Percentiles rank a stretch among this genome's conserved stretches.
phyloP scores from a whole-genome alignment of 2,888 invertebrate genomes.

The Ganaspis brasiliensis region DNA sequence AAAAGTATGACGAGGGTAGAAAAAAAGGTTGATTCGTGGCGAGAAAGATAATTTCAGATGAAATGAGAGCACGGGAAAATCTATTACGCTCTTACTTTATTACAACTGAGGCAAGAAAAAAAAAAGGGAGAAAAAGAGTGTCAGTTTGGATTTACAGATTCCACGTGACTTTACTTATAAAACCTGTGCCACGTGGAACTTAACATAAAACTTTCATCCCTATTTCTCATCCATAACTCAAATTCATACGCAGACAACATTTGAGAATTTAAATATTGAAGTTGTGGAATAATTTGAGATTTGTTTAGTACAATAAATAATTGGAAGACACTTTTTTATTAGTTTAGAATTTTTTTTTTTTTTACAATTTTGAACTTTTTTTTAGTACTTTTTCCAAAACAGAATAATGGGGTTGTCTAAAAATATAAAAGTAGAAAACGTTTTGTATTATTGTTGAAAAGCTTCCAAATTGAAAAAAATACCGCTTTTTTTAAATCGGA shows the following conservation, averaged over 20 bases:
- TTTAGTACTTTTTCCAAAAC: too few relatives aligned
- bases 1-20: slow-evolving; percentile 6
- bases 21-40: not conserved
- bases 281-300: too few relatives aligned
- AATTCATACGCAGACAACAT: not conserved
- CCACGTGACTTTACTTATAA: slow-evolving; percentile 34
- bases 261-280: too few relatives aligned
- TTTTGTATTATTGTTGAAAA: too few relatives aligned
- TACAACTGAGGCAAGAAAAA: not conserved
- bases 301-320: too few relatives aligned
- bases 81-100: slow-evolving; percentile 37
- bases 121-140: slow-evolving; percentile 7
- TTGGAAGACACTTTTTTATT: too few relatives aligned
- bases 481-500: too few relatives aligned
- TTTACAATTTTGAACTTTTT: too few relatives aligned
- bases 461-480: too few relatives aligned
- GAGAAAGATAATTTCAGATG: slow-evolving; percentile 26
- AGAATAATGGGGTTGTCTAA: too few relatives aligned
- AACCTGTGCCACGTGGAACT: slow-evolving; percentile 4
- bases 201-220: not conserved
- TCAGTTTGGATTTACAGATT: slow-evolving; percentile 23
- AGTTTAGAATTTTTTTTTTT: too few relatives aligned
- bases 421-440: too few relatives aligned
- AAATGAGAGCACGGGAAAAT: slow-evolving; percentile 32
- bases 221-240: not conserved